phyloP scores from a whole-genome alignment of 2,888 invertebrate genomes.

The Amiota mariae region DNA sequence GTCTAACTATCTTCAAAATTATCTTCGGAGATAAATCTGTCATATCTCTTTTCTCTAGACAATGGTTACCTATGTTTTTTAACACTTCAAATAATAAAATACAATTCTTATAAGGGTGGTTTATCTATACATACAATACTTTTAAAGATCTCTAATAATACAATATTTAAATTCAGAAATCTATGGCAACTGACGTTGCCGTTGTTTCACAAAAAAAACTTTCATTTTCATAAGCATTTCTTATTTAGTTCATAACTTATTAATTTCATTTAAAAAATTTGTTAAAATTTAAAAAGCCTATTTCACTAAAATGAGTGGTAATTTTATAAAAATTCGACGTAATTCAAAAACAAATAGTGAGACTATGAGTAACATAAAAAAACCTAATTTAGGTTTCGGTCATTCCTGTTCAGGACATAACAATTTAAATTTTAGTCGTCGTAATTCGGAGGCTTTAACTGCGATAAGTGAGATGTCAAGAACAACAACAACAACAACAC shows the following conservation, averaged over 20 bases:
- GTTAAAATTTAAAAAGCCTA: too few relatives aligned
- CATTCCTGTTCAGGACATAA: not conserved
- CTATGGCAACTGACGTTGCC: not conserved
- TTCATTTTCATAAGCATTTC: too few relatives aligned
- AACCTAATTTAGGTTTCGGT: not conserved
- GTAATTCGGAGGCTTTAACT: slow-evolving; percentile 5
- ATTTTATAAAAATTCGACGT: not conserved
- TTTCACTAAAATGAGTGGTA: not conserved
- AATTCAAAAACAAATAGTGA: not conserved
- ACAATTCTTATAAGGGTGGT: too few relatives aligned
- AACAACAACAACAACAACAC: too few relatives aligned
- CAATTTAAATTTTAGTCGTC: slow-evolving; percentile 7
- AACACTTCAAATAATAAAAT: too few relatives aligned
- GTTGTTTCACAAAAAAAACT: not conserved
- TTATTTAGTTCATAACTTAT: not conserved
- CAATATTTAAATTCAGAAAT: not conserved
- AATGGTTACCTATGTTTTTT: too few relatives aligned
- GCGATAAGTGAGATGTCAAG: not conserved
- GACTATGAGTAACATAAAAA: not conserved
- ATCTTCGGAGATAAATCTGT: too few relatives aligned
- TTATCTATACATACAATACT: too few relatives aligned
- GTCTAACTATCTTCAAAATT: too few relatives aligned
- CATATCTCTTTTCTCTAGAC: too few relatives aligned
- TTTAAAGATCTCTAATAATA: too few relatives aligned
- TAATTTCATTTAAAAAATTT: too few relatives aligned